Base-by-base conservation (phyloP, 2,797 vertebrate genomes). In the Enoplosus armatus region DNA sequence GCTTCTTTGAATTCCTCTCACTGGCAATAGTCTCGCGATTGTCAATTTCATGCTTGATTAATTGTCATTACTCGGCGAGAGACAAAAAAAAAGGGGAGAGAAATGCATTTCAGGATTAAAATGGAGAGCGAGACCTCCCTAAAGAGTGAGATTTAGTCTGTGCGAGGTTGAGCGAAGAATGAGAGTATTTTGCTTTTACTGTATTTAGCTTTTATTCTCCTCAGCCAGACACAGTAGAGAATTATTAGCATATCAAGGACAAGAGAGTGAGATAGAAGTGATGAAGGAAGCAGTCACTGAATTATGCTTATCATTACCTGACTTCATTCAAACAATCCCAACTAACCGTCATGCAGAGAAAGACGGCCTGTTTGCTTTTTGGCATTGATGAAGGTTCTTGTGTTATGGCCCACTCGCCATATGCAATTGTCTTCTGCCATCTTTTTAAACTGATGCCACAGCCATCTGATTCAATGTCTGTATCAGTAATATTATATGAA, bases 41-140 rank as follows among this genome's bases (percentile, higher is more conserved):
- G 95, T 95, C 94, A 95, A 95, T 96, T 95, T 95, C 95, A 95
- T 91, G 95, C 93, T 94, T 95, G 95, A 95, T 95, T 95, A 95
- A 94, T 95, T 93, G 93, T 92, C 90, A 95, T 95, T 95, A 94
- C 92, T 90, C 77, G 48, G 60, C 58, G 43, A 89, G 85, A 94
- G 89, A 93, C 87, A 92, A 89, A 89, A 92, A 87, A 87, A 87
- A 87, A 74, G 8, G 24, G 41, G 82, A 71, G 84, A 89, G 80
- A 90, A 92, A 93, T 88, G 89, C 85, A 76, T 89, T 91, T 90
- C 58, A 55, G 90, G 91, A 92, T 92, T 90, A 92, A 90, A 92
- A 89, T 85, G 80, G 85, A 91, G 86, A 87, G 87, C 71, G 71
- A 89, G 86, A 89, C 86, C 89, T 92, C 90, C 89, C 90, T 79